Base-by-base conservation (phyloP, 2,797 vertebrate genomes). In the Kryptolebias ocellatus region DNA sequence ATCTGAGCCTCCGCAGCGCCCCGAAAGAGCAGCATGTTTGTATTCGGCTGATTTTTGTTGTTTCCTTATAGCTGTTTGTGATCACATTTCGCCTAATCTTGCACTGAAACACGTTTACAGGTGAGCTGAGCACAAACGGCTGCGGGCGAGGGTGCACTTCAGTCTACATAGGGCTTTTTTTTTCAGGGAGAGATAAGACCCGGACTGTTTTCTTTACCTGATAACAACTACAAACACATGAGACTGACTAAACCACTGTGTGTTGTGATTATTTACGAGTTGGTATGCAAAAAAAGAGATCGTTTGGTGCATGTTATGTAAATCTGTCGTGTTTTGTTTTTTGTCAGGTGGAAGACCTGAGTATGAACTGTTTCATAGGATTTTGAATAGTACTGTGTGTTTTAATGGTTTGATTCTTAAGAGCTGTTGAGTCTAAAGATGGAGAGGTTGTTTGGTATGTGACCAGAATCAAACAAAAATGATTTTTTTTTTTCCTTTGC, bases 1-100 rank as follows among this genome's bases (percentile, higher is more conserved):
- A 98, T 99, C 83, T 98, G 95, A 95, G 51, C 73, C 63, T 62
- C 55, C 60, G 17, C 54, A 16, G 53, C 64, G 70, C 70, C 75
- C 64, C 76, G 60, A 72, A 66, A 87, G 58, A 67, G 69, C 74
- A 65, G 80, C 81, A 62, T 80, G 83, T 81, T 76, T 76, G 44
- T 76, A 61, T 50, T 78, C 65, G 66, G 60, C 75, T 72, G 53
- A 24, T 24, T 56, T 78, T 71, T 66, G 17, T 56, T 64, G 3
- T 15, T 54, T 46, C 59, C 29, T 45, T 24, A 7, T 54, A 10
- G 12, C 47, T 15, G 39, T 24, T 42, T 60, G 42, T 76, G 67
- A 60, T 80, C 71, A 72, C 74, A 27, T 81, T 86, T 81, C 69
- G 85, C 77, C 79, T 70, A 85, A 83, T 68, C 66, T 82, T 91